phyloP scores from a whole-genome alignment of 2,888 invertebrate species.

The Zaprionus bogoriensis region DNA sequence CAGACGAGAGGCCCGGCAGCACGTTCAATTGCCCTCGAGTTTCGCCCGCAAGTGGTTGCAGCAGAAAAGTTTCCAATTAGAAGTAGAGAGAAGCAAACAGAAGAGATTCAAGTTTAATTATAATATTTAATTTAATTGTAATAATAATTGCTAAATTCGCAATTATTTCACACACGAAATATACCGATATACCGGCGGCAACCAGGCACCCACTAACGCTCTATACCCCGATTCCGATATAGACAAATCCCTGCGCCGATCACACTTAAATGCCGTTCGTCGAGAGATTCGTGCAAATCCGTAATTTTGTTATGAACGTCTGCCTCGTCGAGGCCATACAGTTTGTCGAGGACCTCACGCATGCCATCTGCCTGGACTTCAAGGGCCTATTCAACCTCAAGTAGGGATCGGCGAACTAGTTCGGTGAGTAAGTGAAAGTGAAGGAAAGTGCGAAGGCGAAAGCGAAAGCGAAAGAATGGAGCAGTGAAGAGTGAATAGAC shows the following conservation, averaged over 20 bases:
- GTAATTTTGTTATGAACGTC: constrained; percentile 73
- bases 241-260: constrained; percentile 34
- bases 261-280: constrained; percentile 68
- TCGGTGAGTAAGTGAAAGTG: constrained; percentile 42
- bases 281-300: constrained; percentile 64
- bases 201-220: constrained; percentile 6
- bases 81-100: too few relatives aligned
- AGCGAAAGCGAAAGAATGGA: too few relatives aligned
- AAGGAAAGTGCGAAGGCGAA: not conserved
- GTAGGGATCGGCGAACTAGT: constrained; percentile 43
- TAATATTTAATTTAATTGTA: constrained; percentile 4
- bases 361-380: constrained; percentile 70
- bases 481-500: too few relatives aligned
- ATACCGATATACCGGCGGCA: constrained; percentile 22
- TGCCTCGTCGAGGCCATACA: constrained; percentile 69
- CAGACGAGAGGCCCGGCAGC: not conserved
- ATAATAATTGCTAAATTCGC: constrained; percentile 11
- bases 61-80: constrained; percentile 22
- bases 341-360: constrained; percentile 66
- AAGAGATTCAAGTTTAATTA: too few relatives aligned
- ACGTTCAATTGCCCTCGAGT: constrained; percentile 65
- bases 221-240: constrained; percentile 43
- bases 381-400: constrained; percentile 59
- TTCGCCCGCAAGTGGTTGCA: constrained; percentile 59
- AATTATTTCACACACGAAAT: constrained; percentile 47